These are phyloP conservation scores for Plutomurus gul DNA, from an alignment of 1,140 invertebrate genomes.

Conservation along the genomic window DNA sequence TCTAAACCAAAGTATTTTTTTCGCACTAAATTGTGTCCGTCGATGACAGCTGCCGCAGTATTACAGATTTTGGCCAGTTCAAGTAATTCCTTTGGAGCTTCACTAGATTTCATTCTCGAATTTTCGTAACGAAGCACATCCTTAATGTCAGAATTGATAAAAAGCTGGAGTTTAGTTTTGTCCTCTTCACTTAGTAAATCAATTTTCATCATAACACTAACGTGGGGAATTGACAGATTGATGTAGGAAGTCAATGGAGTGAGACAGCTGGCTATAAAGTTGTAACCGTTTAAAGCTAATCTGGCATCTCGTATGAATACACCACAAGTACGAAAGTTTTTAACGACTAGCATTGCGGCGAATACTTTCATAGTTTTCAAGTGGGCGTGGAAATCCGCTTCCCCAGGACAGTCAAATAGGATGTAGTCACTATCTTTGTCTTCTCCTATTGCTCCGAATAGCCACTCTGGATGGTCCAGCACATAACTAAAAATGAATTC, in stretches of 20 bases:
- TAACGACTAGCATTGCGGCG: constrained; percentile 39
- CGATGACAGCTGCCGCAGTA: constrained; percentile 30
- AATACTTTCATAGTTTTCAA: constrained; percentile 38
- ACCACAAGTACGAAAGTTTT: constrained; percentile 40
- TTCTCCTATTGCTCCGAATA: constrained; percentile 39
- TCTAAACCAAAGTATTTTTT: constrained; percentile 43
- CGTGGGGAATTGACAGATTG: constrained; percentile 44
- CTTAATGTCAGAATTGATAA: constrained; percentile 46
- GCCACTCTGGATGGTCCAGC: constrained; percentile 46
- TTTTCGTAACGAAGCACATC: constrained; percentile 49
- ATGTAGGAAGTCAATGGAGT: constrained; percentile 42
- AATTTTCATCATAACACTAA: constrained; percentile 43
- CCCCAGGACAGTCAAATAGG: constrained; percentile 46
- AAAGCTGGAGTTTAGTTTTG: constrained; percentile 39
- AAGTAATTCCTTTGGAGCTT: not conserved
- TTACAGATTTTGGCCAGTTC: constrained; percentile 31
- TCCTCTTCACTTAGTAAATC: constrained; percentile 40
- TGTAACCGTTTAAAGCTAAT: constrained; percentile 37
- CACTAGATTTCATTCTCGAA: not conserved
- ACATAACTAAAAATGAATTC: constrained; percentile 18
- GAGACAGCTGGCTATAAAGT: constrained; percentile 40
- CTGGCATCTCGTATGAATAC: constrained; percentile 40
- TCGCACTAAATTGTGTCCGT: constrained; percentile 42
- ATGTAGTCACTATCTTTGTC: constrained; percentile 42
- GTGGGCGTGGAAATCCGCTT: constrained; percentile 33